phyloP scores from a whole-genome alignment of 2,888 invertebrate species.

The Agonopterix arenella region DNA sequence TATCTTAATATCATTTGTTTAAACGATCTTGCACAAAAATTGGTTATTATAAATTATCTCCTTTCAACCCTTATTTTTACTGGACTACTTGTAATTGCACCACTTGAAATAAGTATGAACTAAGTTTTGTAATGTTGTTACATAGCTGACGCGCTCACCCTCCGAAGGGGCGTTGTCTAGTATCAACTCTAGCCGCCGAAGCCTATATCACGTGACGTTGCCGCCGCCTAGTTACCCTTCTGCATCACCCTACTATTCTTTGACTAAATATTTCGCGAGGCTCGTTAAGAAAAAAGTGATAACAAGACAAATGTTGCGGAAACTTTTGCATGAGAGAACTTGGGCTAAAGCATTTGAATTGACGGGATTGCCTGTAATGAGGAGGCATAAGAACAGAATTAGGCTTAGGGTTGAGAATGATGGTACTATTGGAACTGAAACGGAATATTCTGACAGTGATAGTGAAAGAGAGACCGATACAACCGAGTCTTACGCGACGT shows the following conservation, averaged over 20 bases:
- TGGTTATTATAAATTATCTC: too few relatives aligned
- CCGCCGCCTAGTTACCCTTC: constrained; percentile 86
- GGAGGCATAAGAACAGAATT: constrained; percentile 64
- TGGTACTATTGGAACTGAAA: constrained; percentile 59
- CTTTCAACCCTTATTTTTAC: too few relatives aligned
- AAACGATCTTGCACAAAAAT: too few relatives aligned
- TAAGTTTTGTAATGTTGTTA: constrained; percentile 47
- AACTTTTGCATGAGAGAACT: constrained; percentile 81
- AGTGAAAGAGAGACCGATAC: constrained; percentile 59
- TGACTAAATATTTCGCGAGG: constrained; percentile 86
- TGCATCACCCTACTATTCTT: constrained; percentile 85
- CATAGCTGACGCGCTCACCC: constrained; percentile 71
- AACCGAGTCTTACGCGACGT: constrained; percentile 57
- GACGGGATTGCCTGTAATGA: constrained; percentile 58
- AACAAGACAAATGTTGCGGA: constrained; percentile 83
- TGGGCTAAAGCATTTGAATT: constrained; percentile 70
- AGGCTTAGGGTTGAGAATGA: constrained; percentile 59
- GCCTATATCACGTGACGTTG: constrained; percentile 77
- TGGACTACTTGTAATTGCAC: too few relatives aligned
- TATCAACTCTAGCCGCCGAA: constrained; percentile 70
- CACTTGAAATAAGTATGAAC: constrained; percentile 5
- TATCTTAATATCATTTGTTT: too few relatives aligned
- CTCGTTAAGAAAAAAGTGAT: constrained; percentile 85
- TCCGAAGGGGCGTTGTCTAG: constrained; percentile 74
- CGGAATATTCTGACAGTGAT: constrained; percentile 59